Evolutionary conservation across 1,140 invertebrate genomes (phyloP).

Genomic region (Goniozus legneri): DNA sequence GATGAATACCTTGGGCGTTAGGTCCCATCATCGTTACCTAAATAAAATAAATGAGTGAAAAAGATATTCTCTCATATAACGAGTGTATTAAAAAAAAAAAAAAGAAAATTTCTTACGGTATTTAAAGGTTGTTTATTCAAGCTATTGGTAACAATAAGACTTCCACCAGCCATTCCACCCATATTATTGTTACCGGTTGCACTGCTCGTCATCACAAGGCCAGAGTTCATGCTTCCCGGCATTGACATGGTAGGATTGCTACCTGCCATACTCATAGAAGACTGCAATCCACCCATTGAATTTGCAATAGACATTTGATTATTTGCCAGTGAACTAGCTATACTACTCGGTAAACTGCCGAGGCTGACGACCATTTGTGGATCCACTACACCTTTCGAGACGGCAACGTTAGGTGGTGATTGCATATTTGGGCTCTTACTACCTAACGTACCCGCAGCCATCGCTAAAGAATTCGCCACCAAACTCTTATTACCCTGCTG

Average conservation of each 20-base stretch:
- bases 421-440: conserved; percentile 79
- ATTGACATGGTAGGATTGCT: conserved; percentile 61
- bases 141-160: conserved; percentile 62
- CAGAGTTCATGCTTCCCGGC: conserved; percentile 58
- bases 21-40: conserved; percentile 51
- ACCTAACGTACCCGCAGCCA: conserved; percentile 68
- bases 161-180: conserved; percentile 61
- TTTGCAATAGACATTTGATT: conserved; percentile 60
- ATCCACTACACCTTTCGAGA: conserved; percentile 59
- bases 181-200: conserved; percentile 47
- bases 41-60: conserved; percentile 3
- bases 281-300: conserved; percentile 54
- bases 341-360: conserved; percentile 59
- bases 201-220: conserved; percentile 56
- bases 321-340: conserved; percentile 56
- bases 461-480: conserved; percentile 65
- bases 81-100: background rate
- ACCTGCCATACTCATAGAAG: conserved; percentile 61
- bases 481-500: conserved; percentile 71
- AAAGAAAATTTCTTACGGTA: conserved; percentile 27
- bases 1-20: conserved; percentile 49
- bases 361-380: conserved; percentile 58
- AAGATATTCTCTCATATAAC: background rate
- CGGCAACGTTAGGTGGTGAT: conserved; percentile 73
- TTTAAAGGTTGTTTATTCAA: conserved; percentile 67